Evolutionary conservation across 53 echinoderm and acorn worm genomes (phyloP), one percentile per base, ranked within the genome.

Genomic region (Hippasteria phrygiana): DNA sequence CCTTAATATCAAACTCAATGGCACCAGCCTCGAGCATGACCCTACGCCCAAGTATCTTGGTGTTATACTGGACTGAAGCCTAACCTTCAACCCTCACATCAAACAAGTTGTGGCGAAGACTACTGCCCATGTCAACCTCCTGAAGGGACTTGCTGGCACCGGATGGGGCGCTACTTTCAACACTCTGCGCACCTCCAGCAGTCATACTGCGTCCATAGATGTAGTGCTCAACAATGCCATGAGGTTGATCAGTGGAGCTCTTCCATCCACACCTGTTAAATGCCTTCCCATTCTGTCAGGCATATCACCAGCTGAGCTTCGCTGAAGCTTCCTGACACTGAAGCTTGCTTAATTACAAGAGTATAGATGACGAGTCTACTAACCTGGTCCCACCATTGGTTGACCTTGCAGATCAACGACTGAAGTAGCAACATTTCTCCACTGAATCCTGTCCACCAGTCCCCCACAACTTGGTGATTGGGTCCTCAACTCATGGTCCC

Each of bases 1-100:
- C n/a, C 46, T 45, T 7, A 45, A 45, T 45, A 45, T 45, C 29
- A 29, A 33, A 34, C 35, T 13, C 13, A 66, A 27, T 32, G 2
- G 66, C 66, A 65, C 66, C 66, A 32, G 7, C 13, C 26, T 65
- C 33, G 27, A 28, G 29, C 13, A 29, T 65, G 70, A 16, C 70
- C 16, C 63, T 27, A 62, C 62, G 14, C n/a, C n/a, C n/a, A 35
- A 67, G 67, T 67, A 70, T 34, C 70, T 71, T 12, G 20, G 71
- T 38, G 39, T 35, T 8, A 38, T 16, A 36, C 71, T 63, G 39
- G 35, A 36, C 71, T 20, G 20, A 71, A 71, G 20, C n/a, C 39
- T 36, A 20, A 71, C 39, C 0, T 71, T 71, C 16, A 36, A 20
- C 20, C 71, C 34, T 37, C 37, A 69, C 69, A 2, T 71, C 71